Conservation (phyloP, 2,797 vertebrate species). For the Acipenser oxyrinchus region DNA sequence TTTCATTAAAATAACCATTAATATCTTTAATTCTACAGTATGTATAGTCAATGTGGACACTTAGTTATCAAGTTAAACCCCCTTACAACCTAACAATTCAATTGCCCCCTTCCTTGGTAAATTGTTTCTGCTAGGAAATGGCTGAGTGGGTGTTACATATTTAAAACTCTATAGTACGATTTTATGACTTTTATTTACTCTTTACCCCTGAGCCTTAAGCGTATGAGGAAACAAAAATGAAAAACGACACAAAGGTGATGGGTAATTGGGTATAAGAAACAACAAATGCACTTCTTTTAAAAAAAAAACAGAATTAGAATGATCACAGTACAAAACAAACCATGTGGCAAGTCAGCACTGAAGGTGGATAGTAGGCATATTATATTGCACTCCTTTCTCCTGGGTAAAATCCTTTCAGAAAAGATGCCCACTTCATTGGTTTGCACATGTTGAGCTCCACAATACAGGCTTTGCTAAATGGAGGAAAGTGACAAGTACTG, state of each 20-base stretch:
- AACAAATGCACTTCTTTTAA: neutral
- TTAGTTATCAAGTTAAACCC: no score
- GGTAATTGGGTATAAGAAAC: neutral
- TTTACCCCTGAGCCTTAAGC: no score
- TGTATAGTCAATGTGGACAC: no score
- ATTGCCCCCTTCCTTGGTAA: no score
- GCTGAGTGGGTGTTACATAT: no score
- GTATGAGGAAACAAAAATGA: neutral
- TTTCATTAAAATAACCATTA: no score
- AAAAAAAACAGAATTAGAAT: neutral
- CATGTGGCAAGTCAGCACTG: neutral
- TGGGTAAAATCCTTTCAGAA: neutral
- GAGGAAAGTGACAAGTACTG: conserved; percentile 13
- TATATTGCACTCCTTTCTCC: neutral
- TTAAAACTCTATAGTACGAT: no score
- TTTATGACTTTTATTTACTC: no score
- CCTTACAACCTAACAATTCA: no score
- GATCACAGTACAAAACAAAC: neutral
- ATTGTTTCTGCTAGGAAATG: no score
- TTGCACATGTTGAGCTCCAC: neutral
- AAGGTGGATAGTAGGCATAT: neutral
- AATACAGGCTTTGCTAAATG: neutral
- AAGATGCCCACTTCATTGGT: neutral
- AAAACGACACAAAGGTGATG: neutral
- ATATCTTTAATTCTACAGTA: no score